These are phyloP conservation scores for Gallinago stenura DNA, from an alignment of 2,797 vertebrate species.

Conservation along the genomic window DNA sequence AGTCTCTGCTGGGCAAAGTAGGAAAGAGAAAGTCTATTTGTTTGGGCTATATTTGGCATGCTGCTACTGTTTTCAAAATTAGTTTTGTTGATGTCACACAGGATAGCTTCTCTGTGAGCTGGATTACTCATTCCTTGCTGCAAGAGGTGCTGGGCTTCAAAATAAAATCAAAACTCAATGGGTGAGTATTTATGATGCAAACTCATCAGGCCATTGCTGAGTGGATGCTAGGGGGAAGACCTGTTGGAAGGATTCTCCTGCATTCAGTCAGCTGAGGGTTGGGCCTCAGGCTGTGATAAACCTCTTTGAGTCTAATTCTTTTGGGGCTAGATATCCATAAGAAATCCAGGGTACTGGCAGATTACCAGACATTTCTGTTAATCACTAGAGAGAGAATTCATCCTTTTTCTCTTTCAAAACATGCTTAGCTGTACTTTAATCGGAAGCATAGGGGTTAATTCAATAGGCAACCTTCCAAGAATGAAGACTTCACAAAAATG, in stretches of 20 bases:
- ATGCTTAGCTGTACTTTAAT: background rate
- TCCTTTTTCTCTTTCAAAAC: background rate
- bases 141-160: background rate
- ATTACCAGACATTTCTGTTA: background rate
- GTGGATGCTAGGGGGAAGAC: background rate
- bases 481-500: background rate
- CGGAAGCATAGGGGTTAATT: background rate
- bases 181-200: background rate
- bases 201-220: background rate
- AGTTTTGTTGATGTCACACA: background rate
- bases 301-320: background rate
- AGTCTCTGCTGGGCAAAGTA: background rate
- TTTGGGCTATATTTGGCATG: background rate
- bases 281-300: background rate
- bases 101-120: background rate
- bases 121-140: background rate
- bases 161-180: background rate
- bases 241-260: background rate
- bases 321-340: background rate
- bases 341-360: background rate
- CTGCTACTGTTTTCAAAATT: background rate
- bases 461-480: background rate
- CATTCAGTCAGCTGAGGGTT: background rate
- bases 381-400: background rate
- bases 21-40: background rate